Conservation (phyloP, 2,888 invertebrate genomes). For the Hydraecia micacea region DNA sequence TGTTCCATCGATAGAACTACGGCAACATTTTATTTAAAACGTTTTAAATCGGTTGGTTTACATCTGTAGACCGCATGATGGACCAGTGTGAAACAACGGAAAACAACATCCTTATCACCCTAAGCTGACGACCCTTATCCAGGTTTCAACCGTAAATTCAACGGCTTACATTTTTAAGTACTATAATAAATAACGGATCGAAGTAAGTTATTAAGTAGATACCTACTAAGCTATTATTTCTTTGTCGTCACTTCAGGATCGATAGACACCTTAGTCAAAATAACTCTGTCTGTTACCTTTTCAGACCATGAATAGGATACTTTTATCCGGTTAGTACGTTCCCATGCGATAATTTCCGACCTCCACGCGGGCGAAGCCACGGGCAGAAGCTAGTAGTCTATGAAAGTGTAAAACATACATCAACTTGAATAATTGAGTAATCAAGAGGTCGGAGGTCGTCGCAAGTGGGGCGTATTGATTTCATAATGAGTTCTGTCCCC, state of each 20-base stretch:
- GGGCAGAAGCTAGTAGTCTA: not conserved
- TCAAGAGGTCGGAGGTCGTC: slow-evolving; percentile 69
- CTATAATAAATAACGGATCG: no score
- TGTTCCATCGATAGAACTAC: no score
- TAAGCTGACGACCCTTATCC: not conserved
- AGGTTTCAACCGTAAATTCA: not conserved
- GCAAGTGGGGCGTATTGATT: slow-evolving; percentile 65
- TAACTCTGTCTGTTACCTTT: not conserved
- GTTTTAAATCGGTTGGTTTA: no score
- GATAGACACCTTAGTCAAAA: not conserved
- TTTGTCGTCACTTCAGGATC: not conserved
- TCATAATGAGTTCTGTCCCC: slow-evolving; percentile 53
- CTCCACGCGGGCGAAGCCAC: no score
- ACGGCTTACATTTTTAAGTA: not conserved
- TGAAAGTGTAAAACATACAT: slow-evolving; percentile 20
- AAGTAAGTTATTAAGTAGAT: no score
- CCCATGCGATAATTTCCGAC: not conserved
- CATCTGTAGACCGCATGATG: no score
- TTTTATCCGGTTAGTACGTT: not conserved
- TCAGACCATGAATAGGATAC: not conserved
- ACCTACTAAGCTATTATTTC: not conserved
- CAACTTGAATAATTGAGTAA: slow-evolving; percentile 63
- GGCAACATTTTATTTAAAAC: no score
- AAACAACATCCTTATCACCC: not conserved
- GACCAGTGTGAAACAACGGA: not conserved